Percentiles rank a stretch among this genome's conserved stretches.
phyloP scores from a whole-genome alignment of 2,113 vertebrate species.

The Thalassarche chlororhynchos region DNA sequence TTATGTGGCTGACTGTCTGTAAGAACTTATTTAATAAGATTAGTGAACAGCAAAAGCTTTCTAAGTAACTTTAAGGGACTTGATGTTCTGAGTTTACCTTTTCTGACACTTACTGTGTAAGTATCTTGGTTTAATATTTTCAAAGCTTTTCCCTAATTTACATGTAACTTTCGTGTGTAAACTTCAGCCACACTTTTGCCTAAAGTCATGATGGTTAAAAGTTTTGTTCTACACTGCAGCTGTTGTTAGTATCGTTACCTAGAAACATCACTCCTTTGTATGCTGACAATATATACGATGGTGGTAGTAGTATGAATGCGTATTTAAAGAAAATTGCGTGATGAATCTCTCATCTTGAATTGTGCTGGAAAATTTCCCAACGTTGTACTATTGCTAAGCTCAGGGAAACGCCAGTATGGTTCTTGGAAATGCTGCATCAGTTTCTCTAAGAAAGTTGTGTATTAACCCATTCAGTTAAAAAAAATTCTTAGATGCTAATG shows the following conservation, averaged over 20 bases:
- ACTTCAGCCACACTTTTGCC: neutral
- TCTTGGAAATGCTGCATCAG: conserved; percentile 1
- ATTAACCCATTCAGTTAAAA: neutral
- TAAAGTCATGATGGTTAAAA: neutral
- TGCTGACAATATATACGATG: neutral
- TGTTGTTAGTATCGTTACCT: neutral
- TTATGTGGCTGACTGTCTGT: neutral
- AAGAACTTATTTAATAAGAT: neutral
- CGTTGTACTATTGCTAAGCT: neutral
- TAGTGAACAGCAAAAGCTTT: neutral
- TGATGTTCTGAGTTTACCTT: neutral
- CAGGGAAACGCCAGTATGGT: neutral
- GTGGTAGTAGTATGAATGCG: neutral
- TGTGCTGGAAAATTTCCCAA: conserved; percentile 9
- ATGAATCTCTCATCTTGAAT: conserved; percentile 15
- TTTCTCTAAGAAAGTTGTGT: neutral
- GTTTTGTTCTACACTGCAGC: neutral
- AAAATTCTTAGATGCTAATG: neutral
- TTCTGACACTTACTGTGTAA: neutral
- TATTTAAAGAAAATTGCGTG: neutral
- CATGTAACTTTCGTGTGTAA: neutral
- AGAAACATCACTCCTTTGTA: neutral
- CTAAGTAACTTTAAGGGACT: neutral
- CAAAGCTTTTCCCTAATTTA: neutral
- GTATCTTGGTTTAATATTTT: neutral